Evolutionary conservation across 2,113 vertebrate genomes (phyloP).

Genomic region (Vanacampus margaritifer): DNA sequence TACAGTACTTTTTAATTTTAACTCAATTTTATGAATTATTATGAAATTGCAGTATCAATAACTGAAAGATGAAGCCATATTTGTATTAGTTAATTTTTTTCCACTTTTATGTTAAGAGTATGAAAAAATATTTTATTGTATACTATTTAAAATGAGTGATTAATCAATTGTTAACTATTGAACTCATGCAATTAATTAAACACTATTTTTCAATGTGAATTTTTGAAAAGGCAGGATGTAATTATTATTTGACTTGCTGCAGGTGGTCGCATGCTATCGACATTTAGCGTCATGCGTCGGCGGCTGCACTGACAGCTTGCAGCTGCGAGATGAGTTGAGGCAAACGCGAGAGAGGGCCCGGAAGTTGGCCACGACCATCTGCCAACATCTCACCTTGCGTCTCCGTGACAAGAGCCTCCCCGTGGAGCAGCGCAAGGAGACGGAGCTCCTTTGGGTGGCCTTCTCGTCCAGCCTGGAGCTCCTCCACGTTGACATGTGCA

Average conservation of each 20-base stretch:
- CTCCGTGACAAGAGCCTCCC: conserved; percentile 72
- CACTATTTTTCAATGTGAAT: too few relatives aligned
- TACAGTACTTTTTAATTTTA: too few relatives aligned
- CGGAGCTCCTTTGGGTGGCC: conserved; percentile 78
- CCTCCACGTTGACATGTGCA: conserved; percentile 78
- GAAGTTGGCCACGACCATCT: conserved; percentile 52
- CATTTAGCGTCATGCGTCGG: conserved; percentile 76
- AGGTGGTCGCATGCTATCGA: conserved; percentile 79
- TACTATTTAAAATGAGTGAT: too few relatives aligned
- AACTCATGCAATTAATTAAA: too few relatives aligned
- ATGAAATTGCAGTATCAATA: too few relatives aligned
- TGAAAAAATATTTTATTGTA: too few relatives aligned
- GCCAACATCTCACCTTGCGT: conserved; percentile 63
- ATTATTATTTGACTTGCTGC: not conserved
- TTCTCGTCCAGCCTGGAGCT: conserved; percentile 79
- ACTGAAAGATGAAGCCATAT: too few relatives aligned
- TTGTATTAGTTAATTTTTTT: too few relatives aligned
- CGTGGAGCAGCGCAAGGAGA: conserved; percentile 62
- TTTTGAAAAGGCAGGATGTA: too few relatives aligned
- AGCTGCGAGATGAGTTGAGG: conserved; percentile 71
- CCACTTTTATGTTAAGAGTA: too few relatives aligned
- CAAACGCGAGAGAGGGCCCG: conserved; percentile 72
- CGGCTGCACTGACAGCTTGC: conserved; percentile 67
- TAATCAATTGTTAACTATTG: too few relatives aligned
- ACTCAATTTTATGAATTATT: too few relatives aligned